Evolutionary conservation across 1,140 invertebrate genomes (phyloP).

Genomic region (Ips typographus): DNA sequence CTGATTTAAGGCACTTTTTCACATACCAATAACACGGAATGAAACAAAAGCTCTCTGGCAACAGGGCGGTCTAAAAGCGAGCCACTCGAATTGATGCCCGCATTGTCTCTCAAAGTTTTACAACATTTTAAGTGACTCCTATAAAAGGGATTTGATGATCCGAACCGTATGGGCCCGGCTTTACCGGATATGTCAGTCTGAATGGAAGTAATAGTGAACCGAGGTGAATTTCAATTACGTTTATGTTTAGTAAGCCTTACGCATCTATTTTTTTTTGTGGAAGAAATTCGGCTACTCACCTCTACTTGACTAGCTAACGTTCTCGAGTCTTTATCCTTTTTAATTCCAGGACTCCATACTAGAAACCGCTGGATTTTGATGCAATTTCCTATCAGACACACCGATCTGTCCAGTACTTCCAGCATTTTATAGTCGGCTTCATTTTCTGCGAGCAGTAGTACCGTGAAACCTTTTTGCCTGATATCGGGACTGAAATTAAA

Average conservation of each 20-base stretch:
- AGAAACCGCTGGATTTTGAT: conserved; percentile 46
- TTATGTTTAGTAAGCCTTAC: background rate
- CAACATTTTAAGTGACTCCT: conserved; percentile 32
- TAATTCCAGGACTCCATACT: conserved; percentile 47
- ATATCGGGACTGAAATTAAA: conserved; percentile 19
- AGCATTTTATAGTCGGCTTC: conserved; percentile 47
- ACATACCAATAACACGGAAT: background rate
- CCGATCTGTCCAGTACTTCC: conserved; percentile 49
- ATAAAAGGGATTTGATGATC: conserved; percentile 33
- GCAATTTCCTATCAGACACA: conserved; percentile 43
- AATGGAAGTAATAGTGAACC: conserved; percentile 28
- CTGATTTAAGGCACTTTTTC: background rate
- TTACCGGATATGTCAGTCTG: conserved; percentile 38
- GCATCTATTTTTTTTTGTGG: background rate
- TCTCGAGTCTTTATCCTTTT: conserved; percentile 37
- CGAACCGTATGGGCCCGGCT: conserved; percentile 32
- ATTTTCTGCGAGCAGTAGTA: conserved; percentile 49
- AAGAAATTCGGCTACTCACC: conserved; percentile 33
- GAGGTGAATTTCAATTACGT: conserved; percentile 34
- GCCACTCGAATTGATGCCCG: conserved; percentile 21
- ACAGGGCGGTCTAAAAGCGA: background rate
- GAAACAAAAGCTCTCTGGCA: background rate
- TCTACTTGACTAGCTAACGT: conserved; percentile 45
- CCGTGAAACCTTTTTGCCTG: conserved; percentile 47
- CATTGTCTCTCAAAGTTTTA: conserved; percentile 33